These are phyloP conservation scores for Furnarius figulus DNA, from an alignment of 2,113 vertebrate species.

Conservation along the genomic window DNA sequence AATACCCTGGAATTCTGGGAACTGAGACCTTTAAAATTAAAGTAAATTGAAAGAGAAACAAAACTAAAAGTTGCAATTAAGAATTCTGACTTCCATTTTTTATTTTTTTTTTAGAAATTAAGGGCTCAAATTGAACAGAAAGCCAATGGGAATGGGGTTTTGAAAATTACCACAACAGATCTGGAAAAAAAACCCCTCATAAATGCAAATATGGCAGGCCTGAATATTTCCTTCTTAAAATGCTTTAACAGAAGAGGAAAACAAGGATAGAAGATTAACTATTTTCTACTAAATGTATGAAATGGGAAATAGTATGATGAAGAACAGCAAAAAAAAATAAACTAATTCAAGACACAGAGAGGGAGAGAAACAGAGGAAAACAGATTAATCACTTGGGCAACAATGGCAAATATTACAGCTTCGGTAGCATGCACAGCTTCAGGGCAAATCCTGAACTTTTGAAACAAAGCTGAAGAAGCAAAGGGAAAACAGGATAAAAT, in stretches of 20 bases:
- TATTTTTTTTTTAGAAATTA: not conserved
- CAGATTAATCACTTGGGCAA: constrained; percentile 5
- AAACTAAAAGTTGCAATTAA: not conserved
- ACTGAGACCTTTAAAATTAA: not conserved
- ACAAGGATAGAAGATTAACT: not conserved
- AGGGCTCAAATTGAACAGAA: not conserved
- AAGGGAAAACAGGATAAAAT: not conserved
- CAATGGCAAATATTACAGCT: not conserved
- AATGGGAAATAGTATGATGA: not conserved
- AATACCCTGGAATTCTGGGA: not conserved
- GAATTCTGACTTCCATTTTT: not conserved
- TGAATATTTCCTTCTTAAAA: not conserved
- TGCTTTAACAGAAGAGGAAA: not conserved
- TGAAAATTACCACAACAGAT: not conserved
- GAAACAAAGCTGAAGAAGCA: not conserved
- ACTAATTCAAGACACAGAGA: not conserved
- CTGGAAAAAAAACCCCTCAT: not conserved
- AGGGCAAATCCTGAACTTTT: not conserved
- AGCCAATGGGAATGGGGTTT: not conserved
- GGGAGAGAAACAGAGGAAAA: not conserved
- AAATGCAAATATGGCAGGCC: not conserved
- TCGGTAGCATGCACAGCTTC: not conserved
- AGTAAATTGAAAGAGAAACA: constrained; percentile 12
- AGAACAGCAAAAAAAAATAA: not conserved
- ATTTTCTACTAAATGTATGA: not conserved